phyloP scores from a whole-genome alignment of 2,113 vertebrate species.

The Daubentonia madagascariensis region DNA sequence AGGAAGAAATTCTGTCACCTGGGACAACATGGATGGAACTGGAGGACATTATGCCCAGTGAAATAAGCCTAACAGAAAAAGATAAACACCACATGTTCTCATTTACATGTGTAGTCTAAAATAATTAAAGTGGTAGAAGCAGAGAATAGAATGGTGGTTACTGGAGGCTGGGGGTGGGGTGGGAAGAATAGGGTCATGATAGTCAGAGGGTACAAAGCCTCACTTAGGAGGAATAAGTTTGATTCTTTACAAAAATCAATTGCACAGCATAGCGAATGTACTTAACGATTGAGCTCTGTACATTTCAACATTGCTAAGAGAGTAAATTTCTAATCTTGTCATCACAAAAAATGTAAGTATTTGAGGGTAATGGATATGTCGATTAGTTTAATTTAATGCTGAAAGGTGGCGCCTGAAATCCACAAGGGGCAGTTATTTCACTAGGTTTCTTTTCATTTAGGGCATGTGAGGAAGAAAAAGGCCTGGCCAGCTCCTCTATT shows the following conservation, averaged over 20 bases:
- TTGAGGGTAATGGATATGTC: background rate
- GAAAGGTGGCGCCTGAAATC: background rate
- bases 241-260: background rate
- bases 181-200: background rate
- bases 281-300: background rate
- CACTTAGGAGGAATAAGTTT: background rate
- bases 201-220: background rate
- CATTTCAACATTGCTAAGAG: background rate
- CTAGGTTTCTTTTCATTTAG: background rate
- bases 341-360: background rate
- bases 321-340: background rate
- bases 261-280: background rate
- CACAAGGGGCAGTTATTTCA: background rate
- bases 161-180: background rate
- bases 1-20: background rate
- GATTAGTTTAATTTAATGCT: background rate
- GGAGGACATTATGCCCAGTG: background rate
- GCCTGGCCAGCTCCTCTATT: background rate
- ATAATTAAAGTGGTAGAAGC: background rate
- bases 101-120: background rate
- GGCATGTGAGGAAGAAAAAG: background rate
- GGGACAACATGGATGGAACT: background rate
- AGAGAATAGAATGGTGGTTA: background rate
- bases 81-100: background rate
- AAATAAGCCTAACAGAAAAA: background rate